phyloP scores from a whole-genome alignment of 1,140 invertebrate genomes.

The Subanguina moxae region DNA sequence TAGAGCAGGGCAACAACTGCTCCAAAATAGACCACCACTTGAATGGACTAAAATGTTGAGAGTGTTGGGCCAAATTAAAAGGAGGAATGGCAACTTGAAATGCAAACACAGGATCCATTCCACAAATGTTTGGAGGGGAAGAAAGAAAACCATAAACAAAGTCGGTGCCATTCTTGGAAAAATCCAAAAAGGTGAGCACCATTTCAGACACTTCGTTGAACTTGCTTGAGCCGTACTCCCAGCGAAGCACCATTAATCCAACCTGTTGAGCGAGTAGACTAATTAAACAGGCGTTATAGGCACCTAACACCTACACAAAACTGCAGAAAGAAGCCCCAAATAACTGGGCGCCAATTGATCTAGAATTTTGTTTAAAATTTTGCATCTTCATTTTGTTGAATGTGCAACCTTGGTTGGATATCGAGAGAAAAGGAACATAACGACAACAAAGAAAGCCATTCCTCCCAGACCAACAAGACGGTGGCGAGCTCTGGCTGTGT shows the following conservation, averaged over 20 bases:
- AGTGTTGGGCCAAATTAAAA: constrained; percentile 26
- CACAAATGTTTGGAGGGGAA: constrained; percentile 66
- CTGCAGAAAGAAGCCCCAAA: constrained; percentile 77
- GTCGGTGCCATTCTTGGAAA: constrained; percentile 71
- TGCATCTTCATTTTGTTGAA: background rate
- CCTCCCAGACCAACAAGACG: constrained; percentile 62
- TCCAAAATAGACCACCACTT: constrained; percentile 58
- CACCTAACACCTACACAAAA: constrained; percentile 66
- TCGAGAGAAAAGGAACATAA: constrained; percentile 58
- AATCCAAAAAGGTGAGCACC: constrained; percentile 73
- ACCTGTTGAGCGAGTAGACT: too few species aligned
- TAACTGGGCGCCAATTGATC: constrained; percentile 73
- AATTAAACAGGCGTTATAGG: too few species aligned
- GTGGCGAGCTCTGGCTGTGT: constrained; percentile 66
- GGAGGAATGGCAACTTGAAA: constrained; percentile 66
- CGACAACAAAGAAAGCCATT: constrained; percentile 55
- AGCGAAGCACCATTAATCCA: constrained; percentile 79
- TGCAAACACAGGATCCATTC: constrained; percentile 62
- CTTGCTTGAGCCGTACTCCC: constrained; percentile 74
- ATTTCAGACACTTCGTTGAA: constrained; percentile 47
- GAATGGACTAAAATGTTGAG: constrained; percentile 42
- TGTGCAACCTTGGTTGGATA: constrained; percentile 38
- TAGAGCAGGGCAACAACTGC: constrained; percentile 55
- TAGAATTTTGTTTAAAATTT: constrained; percentile 49
- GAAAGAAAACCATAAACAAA: constrained; percentile 77